phyloP scores from a whole-genome alignment of 2,888 invertebrate genomes.

The Cyclophora albipunctata region DNA sequence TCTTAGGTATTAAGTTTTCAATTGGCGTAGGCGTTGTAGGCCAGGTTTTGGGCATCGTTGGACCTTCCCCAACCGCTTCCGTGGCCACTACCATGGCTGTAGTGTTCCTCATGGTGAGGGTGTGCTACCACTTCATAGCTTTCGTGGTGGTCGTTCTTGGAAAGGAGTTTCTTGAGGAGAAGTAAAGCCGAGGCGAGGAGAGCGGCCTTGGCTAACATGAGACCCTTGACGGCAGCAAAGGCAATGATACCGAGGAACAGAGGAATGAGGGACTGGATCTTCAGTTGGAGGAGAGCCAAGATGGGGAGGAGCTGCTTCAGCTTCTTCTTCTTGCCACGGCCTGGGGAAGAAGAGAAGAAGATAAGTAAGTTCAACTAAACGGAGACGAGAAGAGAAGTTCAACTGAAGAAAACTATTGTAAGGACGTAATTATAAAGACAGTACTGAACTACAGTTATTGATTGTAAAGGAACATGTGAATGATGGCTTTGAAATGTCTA shows the following conservation, averaged over 20 bases:
- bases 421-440: no score
- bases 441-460: no score
- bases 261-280: slow-evolving; percentile 85
- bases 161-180: slow-evolving; percentile 79
- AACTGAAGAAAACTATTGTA: no score
- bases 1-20: slow-evolving; percentile 43
- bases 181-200: slow-evolving; percentile 84
- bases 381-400: no score
- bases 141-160: slow-evolving; percentile 79
- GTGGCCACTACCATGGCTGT: slow-evolving; percentile 68
- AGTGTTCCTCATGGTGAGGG: slow-evolving; percentile 78
- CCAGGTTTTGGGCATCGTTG: slow-evolving; percentile 80
- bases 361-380: not conserved
- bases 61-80: slow-evolving; percentile 79
- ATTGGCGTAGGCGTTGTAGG: slow-evolving; percentile 80
- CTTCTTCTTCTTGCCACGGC: slow-evolving; percentile 87
- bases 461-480: no score
- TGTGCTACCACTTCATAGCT: slow-evolving; percentile 86
- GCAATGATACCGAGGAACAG: slow-evolving; percentile 84
- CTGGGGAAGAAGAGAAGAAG: slow-evolving; percentile 49
- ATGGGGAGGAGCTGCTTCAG: slow-evolving; percentile 84
- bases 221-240: slow-evolving; percentile 87
- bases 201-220: slow-evolving; percentile 88
- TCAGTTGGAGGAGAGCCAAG: slow-evolving; percentile 84
- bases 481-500: no score